Base-by-base conservation (phyloP, 1,140 invertebrate genomes). In the Dendrolimus kikuchii region DNA sequence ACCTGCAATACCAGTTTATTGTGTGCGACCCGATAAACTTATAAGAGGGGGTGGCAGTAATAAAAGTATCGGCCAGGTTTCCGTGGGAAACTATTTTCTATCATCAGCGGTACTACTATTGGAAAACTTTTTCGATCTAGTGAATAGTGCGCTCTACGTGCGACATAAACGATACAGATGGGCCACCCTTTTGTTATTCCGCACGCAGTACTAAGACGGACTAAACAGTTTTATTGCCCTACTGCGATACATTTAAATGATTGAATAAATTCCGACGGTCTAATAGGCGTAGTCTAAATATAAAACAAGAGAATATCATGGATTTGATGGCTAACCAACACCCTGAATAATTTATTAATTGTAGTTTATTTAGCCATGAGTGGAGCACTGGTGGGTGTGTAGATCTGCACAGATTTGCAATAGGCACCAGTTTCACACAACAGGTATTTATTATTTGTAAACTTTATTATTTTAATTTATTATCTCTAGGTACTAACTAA, bases 41-140 rank as follows among this genome's bases (percentile, higher is more conserved):
- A 10, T 36, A 49, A 46, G 49, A 52, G 49, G 51, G 38, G 39
- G 57, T 46, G 57, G 23, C 55, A 59, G 63, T 69, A 71, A 76
- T 76, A 79, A 79, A 81, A 77, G 60, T 74, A 76, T 68, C 60
- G 59, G 65, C 54, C 55, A 75, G 77, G 70, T 68, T 64, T 45
- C 63, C 53, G 51, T 59, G 49, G 49, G 53, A 64, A 69, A 76
- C 69, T 77, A 74, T 75, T 79, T 74, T 69, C 73, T 77, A 70
- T 78, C 73, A 82, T 80, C 79, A 75, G 55, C 62, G 58, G 59
- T 60, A 59, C 50, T 55, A 53, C 55, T 82, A 82, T 80, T 79
- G 75, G 77, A 82, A 82, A 82, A 82, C 67, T 82, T 82, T 82
- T 82, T 82, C 80, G 76, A 81, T 81, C 77, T 77, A 65, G 65